Evolutionary conservation across 2,797 vertebrate species (phyloP).

Genomic region (Chaetophractus vellerosus): DNA sequence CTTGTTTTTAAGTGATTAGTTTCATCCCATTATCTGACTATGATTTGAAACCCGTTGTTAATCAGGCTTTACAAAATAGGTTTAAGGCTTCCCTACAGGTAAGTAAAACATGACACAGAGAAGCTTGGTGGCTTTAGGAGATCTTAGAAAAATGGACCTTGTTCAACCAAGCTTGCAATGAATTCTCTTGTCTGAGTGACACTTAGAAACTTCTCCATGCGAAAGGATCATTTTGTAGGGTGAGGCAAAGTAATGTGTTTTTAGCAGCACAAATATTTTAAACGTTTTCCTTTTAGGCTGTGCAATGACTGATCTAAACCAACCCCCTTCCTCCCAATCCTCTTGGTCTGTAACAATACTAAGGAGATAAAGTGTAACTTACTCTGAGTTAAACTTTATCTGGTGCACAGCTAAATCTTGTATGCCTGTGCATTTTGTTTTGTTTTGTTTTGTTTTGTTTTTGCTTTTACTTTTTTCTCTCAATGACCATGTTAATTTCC

Average conservation of each 20-base stretch:
- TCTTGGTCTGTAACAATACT: not conserved
- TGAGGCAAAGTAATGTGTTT: not conserved
- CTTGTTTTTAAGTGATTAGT: not conserved
- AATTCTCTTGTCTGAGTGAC: not conserved
- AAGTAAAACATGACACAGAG: not conserved
- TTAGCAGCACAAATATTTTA: not conserved
- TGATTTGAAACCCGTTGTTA: not conserved
- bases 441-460: not conserved
- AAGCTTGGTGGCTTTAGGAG: not conserved
- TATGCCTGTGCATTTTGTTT: not conserved
- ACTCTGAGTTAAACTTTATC: slow-evolving; percentile 20
- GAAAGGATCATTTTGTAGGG: not conserved
- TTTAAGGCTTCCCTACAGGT: not conserved
- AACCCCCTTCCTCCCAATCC: not conserved
- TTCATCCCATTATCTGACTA: not conserved
- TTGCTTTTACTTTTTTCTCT: slow-evolving; percentile 25
- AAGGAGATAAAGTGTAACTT: not conserved
- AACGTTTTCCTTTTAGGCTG: not conserved
- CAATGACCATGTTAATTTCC: not conserved
- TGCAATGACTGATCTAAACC: not conserved
- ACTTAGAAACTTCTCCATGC: not conserved
- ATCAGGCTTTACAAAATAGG: not conserved
- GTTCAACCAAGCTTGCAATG: not conserved
- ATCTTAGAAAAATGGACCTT: not conserved
- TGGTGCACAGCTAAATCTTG: not conserved